Base-by-base conservation (phyloP, 2,888 invertebrate genomes). In the Antheraea assamensis region DNA sequence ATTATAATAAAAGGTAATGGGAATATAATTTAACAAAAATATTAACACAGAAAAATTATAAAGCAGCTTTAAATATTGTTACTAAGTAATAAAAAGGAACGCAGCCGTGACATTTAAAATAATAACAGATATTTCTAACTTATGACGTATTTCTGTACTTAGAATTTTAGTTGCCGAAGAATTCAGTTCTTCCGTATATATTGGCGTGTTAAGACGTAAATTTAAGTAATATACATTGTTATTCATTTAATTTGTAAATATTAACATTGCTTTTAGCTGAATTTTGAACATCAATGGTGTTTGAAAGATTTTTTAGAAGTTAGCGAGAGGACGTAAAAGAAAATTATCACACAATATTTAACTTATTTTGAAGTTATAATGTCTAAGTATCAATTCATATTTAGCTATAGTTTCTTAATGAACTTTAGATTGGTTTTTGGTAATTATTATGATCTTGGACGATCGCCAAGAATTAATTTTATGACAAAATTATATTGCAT, bases 371-470 rank as follows among this genome's bases (percentile, higher is more conserved):
- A 21, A 0, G 19, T 19, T 31, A 35, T 21, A n/a, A 68, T 68
- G 68, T 68, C 68, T 35, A 68, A 68, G 21, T 68, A 68, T n/a
- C 27, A 64, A 64, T 64, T 64, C 30, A 35, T 68, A n/a, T 68
- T 68, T 68, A 68, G 2, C 35, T 68, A 21, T 13, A 68, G n/a
- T 35, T 68, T 68, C 13, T 13, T 68, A 35, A 68, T 68, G 68
- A 19, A 68, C 10, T 35, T 68, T 35, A 68, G 35, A 35, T n/a
- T 68, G 31, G 31, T 13, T 68, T 68, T 35, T n/a, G 68, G 35
- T 68, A 68, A 21, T n/a, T 68, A 68, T 21, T 35, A 35, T 35
- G n/a, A 68, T 68, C 21, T 21, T 35, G 8, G 3, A 35, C 35
- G n/a, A 10, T 68, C 68, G 35, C 3, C 2, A 35, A 68, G 35